Conservation (phyloP, 2,797 vertebrate genomes). For the Neomorphus geoffroyi region DNA sequence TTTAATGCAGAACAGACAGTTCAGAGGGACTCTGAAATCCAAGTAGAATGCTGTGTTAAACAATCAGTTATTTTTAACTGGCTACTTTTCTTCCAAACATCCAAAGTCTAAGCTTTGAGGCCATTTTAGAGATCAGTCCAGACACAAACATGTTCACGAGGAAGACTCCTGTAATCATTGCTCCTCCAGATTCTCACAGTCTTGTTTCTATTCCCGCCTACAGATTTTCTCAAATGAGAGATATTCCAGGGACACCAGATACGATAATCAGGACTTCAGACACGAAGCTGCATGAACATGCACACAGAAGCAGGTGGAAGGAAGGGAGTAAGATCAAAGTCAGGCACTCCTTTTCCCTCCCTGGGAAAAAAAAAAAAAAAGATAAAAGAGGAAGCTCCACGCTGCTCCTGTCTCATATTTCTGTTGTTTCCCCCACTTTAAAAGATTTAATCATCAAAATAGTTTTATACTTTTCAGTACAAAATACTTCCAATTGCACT, state of each 20-base stretch:
- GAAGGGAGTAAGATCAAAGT: slow-evolving; percentile 41
- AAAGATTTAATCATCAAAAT: background rate
- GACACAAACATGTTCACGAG: background rate
- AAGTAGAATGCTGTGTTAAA: background rate
- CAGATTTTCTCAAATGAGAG: slow-evolving; percentile 10
- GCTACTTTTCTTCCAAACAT: background rate
- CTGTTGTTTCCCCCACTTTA: background rate
- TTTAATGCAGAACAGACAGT: background rate
- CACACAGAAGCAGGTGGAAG: slow-evolving; percentile 1
- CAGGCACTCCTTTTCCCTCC: slow-evolving; percentile 20
- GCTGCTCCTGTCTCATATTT: background rate
- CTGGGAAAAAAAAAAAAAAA: background rate
- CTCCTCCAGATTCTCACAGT: slow-evolving; percentile 2
- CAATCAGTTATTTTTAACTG: background rate
- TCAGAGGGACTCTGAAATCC: background rate
- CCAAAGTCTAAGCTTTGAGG: background rate
- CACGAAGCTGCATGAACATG: background rate
- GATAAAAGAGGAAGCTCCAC: background rate
- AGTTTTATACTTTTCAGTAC: background rate
- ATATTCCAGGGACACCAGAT: slow-evolving; percentile 8
- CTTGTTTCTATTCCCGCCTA: background rate
- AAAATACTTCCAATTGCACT: background rate
- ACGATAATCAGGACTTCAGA: slow-evolving; percentile 20
- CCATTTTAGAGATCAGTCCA: background rate
- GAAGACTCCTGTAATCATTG: background rate